phyloP scores from a whole-genome alignment of 1,140 invertebrate genomes.

The Hyphantria cunea region DNA sequence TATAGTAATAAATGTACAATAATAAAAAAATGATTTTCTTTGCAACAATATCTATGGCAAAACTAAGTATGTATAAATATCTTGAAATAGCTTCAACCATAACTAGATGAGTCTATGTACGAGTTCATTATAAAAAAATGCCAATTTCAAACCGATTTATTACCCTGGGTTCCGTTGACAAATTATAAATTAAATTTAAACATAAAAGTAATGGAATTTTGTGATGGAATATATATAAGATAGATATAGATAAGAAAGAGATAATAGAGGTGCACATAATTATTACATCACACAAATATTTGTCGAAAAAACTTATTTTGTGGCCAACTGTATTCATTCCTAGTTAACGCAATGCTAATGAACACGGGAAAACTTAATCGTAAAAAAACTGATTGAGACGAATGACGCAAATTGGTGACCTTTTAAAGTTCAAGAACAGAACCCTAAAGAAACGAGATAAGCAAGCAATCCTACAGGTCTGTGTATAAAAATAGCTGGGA shows the following conservation, averaged over 20 bases:
- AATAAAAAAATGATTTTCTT: too few species aligned
- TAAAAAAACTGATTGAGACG: too few species aligned
- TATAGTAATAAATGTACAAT: too few species aligned
- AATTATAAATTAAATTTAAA: not conserved
- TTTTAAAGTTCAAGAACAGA: not conserved
- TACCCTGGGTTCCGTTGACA: not conserved
- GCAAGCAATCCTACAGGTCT: slow-evolving; percentile 23
- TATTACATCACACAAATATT: too few species aligned
- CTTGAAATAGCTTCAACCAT: slow-evolving; percentile 23
- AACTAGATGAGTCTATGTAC: slow-evolving; percentile 7
- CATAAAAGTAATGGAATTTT: not conserved
- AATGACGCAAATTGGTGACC: too few species aligned
- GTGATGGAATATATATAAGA: too few species aligned
- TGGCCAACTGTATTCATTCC: too few species aligned
- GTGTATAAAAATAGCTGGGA: slow-evolving; percentile 57
- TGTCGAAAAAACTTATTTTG: too few species aligned
- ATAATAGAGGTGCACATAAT: not conserved
- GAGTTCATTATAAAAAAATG: slow-evolving; percentile 11
- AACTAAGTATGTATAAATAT: not conserved
- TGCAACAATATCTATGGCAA: too few species aligned
- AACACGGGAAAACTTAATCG: too few species aligned
- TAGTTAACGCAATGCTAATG: too few species aligned
- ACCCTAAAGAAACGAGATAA: slow-evolving; percentile 18
- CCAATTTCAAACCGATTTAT: not conserved
- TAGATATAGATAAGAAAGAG: too few species aligned